A percentile compares a stretch with the other conserved stretches of the same genome.
These are phyloP conservation scores for Hydrotaea cyrtoneurina DNA, from an alignment of 2,888 invertebrate genomes.

Conservation along the genomic window DNA sequence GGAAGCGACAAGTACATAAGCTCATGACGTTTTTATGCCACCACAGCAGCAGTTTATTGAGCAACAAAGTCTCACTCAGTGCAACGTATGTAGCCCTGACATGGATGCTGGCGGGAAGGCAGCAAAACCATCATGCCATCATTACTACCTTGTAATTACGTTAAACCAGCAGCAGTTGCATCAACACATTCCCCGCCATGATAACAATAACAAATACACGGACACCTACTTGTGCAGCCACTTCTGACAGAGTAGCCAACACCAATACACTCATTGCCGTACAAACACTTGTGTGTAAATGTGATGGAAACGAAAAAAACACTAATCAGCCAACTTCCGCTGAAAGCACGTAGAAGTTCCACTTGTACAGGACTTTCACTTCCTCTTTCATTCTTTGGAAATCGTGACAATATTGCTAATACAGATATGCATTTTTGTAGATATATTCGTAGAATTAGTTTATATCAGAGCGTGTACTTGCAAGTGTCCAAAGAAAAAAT, in stretches of 20 bases:
- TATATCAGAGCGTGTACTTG: no score
- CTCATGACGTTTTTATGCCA: constrained; percentile 53
- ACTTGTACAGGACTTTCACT: no score
- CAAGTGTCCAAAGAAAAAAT: no score
- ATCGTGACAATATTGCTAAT: no score
- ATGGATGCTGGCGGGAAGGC: no score
- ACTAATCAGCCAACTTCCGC: constrained; percentile 59
- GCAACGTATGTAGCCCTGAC: no score
- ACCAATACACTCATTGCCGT: neutral
- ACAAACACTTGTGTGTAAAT: neutral
- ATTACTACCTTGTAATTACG: no score
- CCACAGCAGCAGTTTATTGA: constrained; percentile 4
- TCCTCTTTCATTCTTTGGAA: neutral
- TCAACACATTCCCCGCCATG: neutral
- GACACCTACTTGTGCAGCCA: neutral
- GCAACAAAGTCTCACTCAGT: neutral
- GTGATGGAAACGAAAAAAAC: constrained; percentile 48
- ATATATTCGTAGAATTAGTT: no score
- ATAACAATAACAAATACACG: neutral
- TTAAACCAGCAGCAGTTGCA: neutral
- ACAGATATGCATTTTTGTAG: no score
- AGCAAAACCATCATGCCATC: no score
- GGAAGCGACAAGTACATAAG: constrained; percentile 34
- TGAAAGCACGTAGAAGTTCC: constrained; percentile 22
- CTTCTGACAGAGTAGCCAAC: no score